Conservation (phyloP, 2,797 vertebrate genomes). For the Pseudochirops cupreus region DNA sequence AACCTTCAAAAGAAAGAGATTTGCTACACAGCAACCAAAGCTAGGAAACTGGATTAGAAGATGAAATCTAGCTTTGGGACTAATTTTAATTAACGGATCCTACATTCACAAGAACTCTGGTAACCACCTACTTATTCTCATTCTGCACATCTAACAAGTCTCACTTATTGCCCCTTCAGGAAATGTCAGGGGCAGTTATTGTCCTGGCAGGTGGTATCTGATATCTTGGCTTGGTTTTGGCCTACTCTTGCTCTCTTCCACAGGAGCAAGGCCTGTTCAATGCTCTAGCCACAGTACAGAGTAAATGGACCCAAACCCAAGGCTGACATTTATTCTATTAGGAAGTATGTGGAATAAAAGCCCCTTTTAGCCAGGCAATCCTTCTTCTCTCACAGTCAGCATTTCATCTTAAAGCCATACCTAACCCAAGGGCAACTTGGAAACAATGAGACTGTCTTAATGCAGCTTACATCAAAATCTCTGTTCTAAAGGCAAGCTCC, state of each 20-base stretch:
- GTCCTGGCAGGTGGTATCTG: background rate
- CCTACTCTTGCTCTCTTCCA: background rate
- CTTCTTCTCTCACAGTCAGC: conserved; percentile 42
- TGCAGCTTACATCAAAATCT: conserved; percentile 61
- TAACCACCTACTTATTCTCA: background rate
- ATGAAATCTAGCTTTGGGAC: conserved; percentile 57
- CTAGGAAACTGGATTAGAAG: conserved; percentile 67
- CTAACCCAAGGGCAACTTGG: conserved; percentile 28
- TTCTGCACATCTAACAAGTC: background rate
- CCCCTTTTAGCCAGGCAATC: conserved; percentile 37
- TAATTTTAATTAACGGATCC: conserved; percentile 64
- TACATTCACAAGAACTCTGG: conserved; percentile 1
- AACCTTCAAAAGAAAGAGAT: conserved; percentile 51
- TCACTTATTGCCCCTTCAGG: background rate
- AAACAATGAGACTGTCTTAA: conserved; percentile 61
- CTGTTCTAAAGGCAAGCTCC: conserved; percentile 55
- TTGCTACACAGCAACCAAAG: conserved; percentile 66
- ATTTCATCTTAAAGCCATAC: conserved; percentile 25
- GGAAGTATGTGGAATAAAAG: conserved; percentile 26
- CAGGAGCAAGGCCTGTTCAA: background rate
- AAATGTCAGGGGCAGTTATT: background rate
- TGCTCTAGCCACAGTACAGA: background rate
- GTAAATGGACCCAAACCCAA: background rate
- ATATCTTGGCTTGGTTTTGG: conserved; percentile 35
- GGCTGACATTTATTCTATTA: background rate